These are phyloP conservation scores for Sus cebifrons DNA, from an alignment of 2,797 vertebrate genomes.

Conservation along the genomic window DNA sequence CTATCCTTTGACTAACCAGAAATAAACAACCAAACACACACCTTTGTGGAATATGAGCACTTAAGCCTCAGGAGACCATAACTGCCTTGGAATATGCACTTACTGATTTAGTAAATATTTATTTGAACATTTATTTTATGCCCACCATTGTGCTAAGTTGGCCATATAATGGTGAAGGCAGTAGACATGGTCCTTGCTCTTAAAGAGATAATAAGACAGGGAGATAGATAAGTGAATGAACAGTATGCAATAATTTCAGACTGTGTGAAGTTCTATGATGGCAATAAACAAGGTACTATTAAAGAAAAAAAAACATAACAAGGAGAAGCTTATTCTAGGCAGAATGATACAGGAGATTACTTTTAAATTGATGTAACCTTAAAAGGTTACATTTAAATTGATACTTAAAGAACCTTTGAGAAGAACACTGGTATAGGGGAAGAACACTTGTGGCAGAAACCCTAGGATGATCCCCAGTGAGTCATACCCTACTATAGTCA, in stretches of 20 bases:
- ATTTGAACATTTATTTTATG: not conserved
- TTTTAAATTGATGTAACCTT: not conserved
- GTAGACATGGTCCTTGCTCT: not conserved
- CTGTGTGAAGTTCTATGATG: not conserved
- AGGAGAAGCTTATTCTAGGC: not conserved
- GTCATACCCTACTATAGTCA: not conserved
- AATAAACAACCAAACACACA: not conserved
- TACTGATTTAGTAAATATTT: constrained; percentile 9
- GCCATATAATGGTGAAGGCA: not conserved
- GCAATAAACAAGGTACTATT: not conserved
- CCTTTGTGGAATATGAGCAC: not conserved
- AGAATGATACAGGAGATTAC: not conserved
- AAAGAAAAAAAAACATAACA: not conserved
- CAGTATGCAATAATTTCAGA: not conserved
- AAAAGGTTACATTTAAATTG: not conserved
- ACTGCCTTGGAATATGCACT: not conserved
- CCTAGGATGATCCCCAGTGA: not conserved
- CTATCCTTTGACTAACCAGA: not conserved
- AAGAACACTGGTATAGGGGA: not conserved
- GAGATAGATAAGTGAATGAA: not conserved
- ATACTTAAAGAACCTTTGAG: not conserved
- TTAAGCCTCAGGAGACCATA: not conserved
- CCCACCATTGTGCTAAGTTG: not conserved
- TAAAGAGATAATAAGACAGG: not conserved
- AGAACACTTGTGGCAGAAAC: not conserved